Base-by-base conservation (phyloP, 2,888 invertebrate genomes). In the Bibio marci region DNA sequence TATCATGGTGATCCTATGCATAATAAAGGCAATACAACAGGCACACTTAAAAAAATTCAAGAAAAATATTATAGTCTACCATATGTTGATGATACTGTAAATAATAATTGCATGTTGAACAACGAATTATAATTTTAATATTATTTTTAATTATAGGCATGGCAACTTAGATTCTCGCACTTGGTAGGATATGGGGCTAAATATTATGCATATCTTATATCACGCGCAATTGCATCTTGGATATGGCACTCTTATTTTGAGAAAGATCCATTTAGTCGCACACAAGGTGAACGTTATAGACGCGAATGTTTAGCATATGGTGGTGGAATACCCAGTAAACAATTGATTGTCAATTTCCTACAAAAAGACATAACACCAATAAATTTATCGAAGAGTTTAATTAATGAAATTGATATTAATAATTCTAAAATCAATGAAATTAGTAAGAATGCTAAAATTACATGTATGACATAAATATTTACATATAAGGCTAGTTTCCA, bases 131-230 rank as follows among this genome's bases (percentile, higher is more conserved):
- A n/a, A n/a, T n/a, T n/a, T n/a, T n/a, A 13, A 14, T 27, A 1
- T 37, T 8, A 30, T 30, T 25, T 36, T 34, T 35, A 41, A 47
- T 49, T 51, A 2, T 52, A 83, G 73, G 90, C 92, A 2, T 95
- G 92, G 92, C 94, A 95, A 54, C 70, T 90, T 50, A 70, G 95
- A 42, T 98, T 98, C 65, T 85, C 90, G 44, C 98, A 98, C 63
- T 66, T 98, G 39, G 86, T 95, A 4, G 94, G 95, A 2, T 99
- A 99, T 62, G 98, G 98, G 30, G 95, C 95, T 0, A 95, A 94
- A 62, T 98, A 98, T 64, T 98, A 97, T 61, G 85, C 97, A 1
- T 99, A 99, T 64, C 66, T 98, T 45, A 82, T 95, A 53, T 95
- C 97, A 0, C 73, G 87, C 51, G 88, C 92, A 8, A 75, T 94